Evolutionary conservation across 2,113 vertebrate species (phyloP).

Genomic region (Xiphias gladius): DNA sequence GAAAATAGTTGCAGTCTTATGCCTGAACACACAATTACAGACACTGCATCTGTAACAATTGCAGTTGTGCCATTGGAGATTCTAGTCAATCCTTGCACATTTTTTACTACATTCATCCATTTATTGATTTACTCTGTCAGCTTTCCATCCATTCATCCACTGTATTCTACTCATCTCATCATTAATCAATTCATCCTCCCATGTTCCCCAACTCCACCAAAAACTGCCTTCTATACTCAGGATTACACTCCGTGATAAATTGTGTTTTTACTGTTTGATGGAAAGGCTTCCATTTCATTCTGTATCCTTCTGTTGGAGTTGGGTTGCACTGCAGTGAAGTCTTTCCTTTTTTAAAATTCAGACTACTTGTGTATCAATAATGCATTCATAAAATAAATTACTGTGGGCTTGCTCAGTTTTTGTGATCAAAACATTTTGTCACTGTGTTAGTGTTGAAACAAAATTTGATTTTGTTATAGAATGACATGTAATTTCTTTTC

Average conservation of each 20-base stretch:
- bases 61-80: conserved; percentile 12
- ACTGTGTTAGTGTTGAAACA: no score
- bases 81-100: not conserved
- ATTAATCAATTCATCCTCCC: conserved; percentile 47
- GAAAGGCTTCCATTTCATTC: not conserved
- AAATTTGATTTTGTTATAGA: not conserved
- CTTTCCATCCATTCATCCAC: conserved; percentile 48
- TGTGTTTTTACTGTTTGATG: conserved; percentile 6
- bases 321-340: not conserved
- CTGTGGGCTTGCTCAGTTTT: not conserved
- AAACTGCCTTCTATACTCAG: conserved; percentile 3
- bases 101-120: conserved; percentile 44
- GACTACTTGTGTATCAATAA: conserved; percentile 4
- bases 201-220: conserved; percentile 12
- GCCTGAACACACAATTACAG: no score
- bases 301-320: not conserved
- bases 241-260: conserved; percentile 30
- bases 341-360: not conserved
- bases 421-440: conserved; percentile 11
- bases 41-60: no score
- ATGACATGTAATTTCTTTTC: not conserved
- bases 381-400: not conserved
- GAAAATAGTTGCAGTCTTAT: not conserved
- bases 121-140: conserved; percentile 54
- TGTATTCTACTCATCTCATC: conserved; percentile 63